A percentile compares a stretch with the other conserved stretches of the same genome.
Conservation (phyloP, 2,113 vertebrate genomes). For the Neolamprologus brichardi region DNA sequence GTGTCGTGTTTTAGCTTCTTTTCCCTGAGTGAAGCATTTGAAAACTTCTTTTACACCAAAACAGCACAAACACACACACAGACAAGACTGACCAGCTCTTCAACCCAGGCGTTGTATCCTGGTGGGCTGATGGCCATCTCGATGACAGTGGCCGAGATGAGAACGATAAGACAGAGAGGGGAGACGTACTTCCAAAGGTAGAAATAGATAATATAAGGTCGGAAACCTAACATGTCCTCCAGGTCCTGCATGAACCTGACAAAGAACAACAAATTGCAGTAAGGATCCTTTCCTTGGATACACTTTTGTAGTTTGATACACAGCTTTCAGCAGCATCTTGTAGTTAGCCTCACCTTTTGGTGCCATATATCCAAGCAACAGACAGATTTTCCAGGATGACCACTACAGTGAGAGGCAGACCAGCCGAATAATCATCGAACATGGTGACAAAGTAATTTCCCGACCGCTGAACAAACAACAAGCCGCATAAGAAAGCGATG, state of each 20-base stretch:
- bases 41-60: not conserved
- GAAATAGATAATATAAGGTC: conserved; percentile 85
- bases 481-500: conserved; percentile 87
- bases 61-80: not conserved
- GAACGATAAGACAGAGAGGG: conserved; percentile 87
- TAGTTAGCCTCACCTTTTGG: conserved; percentile 81
- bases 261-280: not conserved
- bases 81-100: conserved; percentile 84
- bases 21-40: not conserved
- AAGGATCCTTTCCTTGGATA: not conserved
- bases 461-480: conserved; percentile 96
- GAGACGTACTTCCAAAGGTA: conserved; percentile 98
- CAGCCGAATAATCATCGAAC: conserved; percentile 98
- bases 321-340: not conserved
- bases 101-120: conserved; percentile 92
- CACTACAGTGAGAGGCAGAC: conserved; percentile 90
- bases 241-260: conserved; percentile 96
- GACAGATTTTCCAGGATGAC: conserved; percentile 96
- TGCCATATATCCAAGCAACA: conserved; percentile 96
- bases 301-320: not conserved
- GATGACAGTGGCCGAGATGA: conserved; percentile 86
- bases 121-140: conserved; percentile 90
- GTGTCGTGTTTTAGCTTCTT: not conserved
- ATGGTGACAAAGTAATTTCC: conserved; percentile 99
- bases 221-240: conserved; percentile 96